Conservation (phyloP, 2,113 vertebrate genomes). For the Aramus guarauna region DNA sequence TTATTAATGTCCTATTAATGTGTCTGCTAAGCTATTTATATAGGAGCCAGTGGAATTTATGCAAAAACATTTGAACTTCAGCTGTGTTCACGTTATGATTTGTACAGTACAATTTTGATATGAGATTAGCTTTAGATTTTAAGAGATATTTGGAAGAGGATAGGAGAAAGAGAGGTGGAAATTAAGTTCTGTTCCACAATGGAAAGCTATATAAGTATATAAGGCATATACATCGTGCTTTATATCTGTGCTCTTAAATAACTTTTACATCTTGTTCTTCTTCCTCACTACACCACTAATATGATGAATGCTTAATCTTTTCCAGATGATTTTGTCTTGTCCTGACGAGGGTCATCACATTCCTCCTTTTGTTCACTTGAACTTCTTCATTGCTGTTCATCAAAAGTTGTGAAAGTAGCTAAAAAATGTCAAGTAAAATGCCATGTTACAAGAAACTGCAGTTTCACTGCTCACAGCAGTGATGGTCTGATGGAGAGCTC, state of each 20-base stretch:
- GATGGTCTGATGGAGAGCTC: not conserved
- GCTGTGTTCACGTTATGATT: not conserved
- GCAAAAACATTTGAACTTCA: not conserved
- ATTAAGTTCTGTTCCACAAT: not conserved
- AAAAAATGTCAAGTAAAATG: not conserved
- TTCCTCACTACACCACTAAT: not conserved
- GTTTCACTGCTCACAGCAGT: not conserved
- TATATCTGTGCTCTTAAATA: not conserved
- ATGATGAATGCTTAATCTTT: not conserved
- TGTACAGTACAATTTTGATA: not conserved
- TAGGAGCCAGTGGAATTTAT: not conserved
- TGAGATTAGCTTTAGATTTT: not conserved
- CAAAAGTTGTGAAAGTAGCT: not conserved
- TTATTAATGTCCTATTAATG: conserved; percentile 16
- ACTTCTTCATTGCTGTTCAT: not conserved
- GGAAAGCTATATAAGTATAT: not conserved
- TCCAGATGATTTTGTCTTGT: not conserved
- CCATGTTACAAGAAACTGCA: not conserved
- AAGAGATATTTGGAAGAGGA: not conserved
- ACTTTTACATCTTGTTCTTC: not conserved
- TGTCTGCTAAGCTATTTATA: conserved; percentile 12
- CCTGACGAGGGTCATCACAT: not conserved
- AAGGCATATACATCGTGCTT: not conserved
- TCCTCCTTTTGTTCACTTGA: not conserved
- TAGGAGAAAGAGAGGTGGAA: not conserved